Base-by-base conservation (phyloP, 2,797 vertebrate genomes). In the Acanthopagrus latus region DNA sequence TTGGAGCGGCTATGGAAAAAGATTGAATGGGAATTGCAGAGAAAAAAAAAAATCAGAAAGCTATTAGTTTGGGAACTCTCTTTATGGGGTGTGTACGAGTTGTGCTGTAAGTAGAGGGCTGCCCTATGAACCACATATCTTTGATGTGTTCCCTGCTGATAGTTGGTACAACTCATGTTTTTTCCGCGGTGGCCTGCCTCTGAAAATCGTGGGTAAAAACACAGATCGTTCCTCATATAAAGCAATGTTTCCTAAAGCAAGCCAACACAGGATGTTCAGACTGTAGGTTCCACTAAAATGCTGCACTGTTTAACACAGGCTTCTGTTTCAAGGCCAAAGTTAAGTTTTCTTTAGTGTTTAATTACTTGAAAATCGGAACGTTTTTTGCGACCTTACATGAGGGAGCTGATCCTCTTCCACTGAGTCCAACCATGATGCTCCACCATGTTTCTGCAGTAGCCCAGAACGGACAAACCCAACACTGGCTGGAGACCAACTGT, bases 21-120 rank as follows among this genome's bases (percentile, higher is more conserved):
- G 7, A 66, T 25, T 48, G 57, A 59, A 60, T 44, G 11, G 25
- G 25, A 58, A 33, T 18, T 25, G 21, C 9, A 2, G 38, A 8
- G 7, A 33, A 10, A 38, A 76, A 66, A 25, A 2, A 76, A 66
- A 25, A 2, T 16, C 2, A 33, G 4, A 60, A 78, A 78, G 33
- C 29, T 51, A 14, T 62, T 41, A 51, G 18, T 57, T 68, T 44
- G 21, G 6, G 21, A 51, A 41, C 27, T 54, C 20, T 65, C 7
- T 21, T 48, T 63, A 14, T 17, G 13, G 17, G 14, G 46, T 41
- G 25, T 55, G 14, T 13, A 46, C 43, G 14, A 58, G 18, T 23
- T 29, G 14, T 27, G 13, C 11, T 46, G 0, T 20, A 17, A 25
- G 29, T 20, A 57, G 47, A 59, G 0, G 4, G 7, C 5, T 51